Evolutionary conservation across 2,888 invertebrate species (phyloP).

Genomic region (Drosophila macrospina): DNA sequence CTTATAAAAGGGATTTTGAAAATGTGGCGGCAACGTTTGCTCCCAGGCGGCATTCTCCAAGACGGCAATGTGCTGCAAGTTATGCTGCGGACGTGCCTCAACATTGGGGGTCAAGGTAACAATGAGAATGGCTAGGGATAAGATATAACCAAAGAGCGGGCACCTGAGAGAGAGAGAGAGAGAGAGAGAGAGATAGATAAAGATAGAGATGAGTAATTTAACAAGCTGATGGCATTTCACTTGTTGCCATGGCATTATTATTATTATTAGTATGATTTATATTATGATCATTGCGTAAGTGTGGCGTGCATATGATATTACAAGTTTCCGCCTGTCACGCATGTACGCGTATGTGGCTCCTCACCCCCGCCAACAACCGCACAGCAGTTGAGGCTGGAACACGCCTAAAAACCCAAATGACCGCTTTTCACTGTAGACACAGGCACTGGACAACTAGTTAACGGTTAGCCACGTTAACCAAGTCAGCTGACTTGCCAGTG

Average conservation of each 20-base stretch:
- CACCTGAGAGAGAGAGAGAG: slow-evolving; percentile 54
- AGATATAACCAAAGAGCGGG: slow-evolving; percentile 33
- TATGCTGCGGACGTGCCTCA: slow-evolving; percentile 63
- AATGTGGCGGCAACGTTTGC: slow-evolving; percentile 86
- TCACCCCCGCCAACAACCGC: background rate
- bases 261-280: slow-evolving; percentile 42
- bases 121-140: slow-evolving; percentile 9
- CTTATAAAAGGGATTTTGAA: slow-evolving; percentile 87
- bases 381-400: slow-evolving; percentile 33
- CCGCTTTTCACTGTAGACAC: slow-evolving; percentile 65
- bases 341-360: slow-evolving; percentile 51
- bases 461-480: slow-evolving; percentile 61
- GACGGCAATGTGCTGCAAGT: slow-evolving; percentile 87
- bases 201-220: slow-evolving; percentile 15
- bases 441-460: slow-evolving; percentile 59
- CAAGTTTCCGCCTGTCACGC: slow-evolving; percentile 81
- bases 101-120: slow-evolving; percentile 4
- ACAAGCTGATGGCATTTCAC: slow-evolving; percentile 29
- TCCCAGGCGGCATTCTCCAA: slow-evolving; percentile 87
- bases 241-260: slow-evolving; percentile 44
- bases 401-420: slow-evolving; percentile 72
- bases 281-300: slow-evolving; percentile 71
- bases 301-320: slow-evolving; percentile 77
- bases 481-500: slow-evolving; percentile 10
- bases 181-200: background rate